Evolutionary conservation across 2,113 vertebrate genomes (phyloP), one percentile per base, ranked within the genome.

Genomic region (Siniperca knerii): DNA sequence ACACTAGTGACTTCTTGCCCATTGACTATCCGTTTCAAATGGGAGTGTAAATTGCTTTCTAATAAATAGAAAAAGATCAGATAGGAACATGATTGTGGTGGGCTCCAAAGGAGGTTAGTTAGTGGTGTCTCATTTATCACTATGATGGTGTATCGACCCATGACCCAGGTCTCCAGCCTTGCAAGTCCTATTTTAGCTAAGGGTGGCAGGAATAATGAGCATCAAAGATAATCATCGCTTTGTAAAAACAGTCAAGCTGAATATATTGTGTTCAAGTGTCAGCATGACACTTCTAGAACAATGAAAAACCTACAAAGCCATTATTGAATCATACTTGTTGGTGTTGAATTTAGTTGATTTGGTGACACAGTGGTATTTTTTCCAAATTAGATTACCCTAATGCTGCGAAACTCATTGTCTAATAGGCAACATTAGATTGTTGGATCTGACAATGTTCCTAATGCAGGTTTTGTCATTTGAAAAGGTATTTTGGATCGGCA

Each of bases 1-100:
- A 46, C 37, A 52, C 48, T 13, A 18, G n/a, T 70, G 66, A 88
- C 48, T 65, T 81, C 58, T 79, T 61, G 35, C 48, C 4, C 60
- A 73, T 29, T 72, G 77, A 87, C 72, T 65, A 23, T 75, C 40
- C 9, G 12, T 87, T 90, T 84, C 42, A 74, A 68, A 75, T 81
- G 55, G 55, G 40, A 46, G 46, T 87, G 75, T 77, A 82, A 83
- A 87, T 82, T 85, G 72, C 88, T 90, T 84, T 91, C 50, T 82
- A 73, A 85, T 83, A 54, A 88, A 85, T 74, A 82, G 61, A 81
- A 80, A 82, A 35, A 35, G 35, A 89, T 89, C 29, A 66, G 54
- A 78, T 70, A 61, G 83, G 70, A 73, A 74, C 74, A 81, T 50
- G 75, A 82, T 72, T 83, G 77, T 77, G 67, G 18, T 84, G 25